These are phyloP conservation scores for Sorex araneus DNA, from an alignment of 2,113 vertebrate genomes.

Conservation along the genomic window DNA sequence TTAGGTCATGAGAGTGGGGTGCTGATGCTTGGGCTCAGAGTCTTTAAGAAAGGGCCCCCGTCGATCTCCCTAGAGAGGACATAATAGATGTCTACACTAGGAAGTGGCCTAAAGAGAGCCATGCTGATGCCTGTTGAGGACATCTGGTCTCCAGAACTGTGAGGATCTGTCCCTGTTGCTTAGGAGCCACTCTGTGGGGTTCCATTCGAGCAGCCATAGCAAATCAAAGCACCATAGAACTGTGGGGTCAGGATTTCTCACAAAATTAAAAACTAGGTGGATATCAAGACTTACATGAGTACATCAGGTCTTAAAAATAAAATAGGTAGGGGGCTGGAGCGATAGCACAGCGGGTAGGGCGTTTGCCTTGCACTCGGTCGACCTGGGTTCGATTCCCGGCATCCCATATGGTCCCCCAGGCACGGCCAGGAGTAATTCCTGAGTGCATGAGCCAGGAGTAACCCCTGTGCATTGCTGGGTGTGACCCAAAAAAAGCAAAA, in stretches of 20 bases:
- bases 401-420: no score
- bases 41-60: background rate
- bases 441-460: no score
- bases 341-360: no score
- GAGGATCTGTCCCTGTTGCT: background rate
- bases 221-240: background rate
- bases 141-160: background rate
- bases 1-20: background rate
- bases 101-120: background rate
- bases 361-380: no score
- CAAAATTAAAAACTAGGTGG: conserved; percentile 48
- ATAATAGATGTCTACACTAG: background rate
- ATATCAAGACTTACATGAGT: background rate
- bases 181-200: background rate
- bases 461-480: no score
- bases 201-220: background rate
- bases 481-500: no score
- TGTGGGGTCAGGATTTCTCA: conserved; percentile 52
- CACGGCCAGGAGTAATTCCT: no score
- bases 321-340: no score
- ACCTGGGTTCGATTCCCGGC: no score
- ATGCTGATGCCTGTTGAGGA: background rate
- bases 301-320: background rate
- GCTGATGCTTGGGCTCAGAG: background rate
- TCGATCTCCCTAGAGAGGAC: background rate